phyloP scores from a whole-genome alignment of 1,140 invertebrate genomes.

The Helicoverpa zea region DNA sequence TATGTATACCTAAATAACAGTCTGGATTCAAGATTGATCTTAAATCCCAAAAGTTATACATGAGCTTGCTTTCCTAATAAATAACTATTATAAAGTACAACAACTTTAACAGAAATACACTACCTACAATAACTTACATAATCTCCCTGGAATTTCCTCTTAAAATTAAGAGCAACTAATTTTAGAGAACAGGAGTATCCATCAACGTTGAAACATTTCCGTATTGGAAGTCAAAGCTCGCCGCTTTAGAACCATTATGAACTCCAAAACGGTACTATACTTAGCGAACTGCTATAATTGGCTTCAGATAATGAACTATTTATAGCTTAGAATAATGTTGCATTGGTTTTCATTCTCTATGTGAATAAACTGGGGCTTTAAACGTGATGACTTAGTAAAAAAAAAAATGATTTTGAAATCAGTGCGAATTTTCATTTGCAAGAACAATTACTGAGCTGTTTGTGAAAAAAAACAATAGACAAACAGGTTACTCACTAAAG shows the following conservation, averaged over 20 bases:
- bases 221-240: not conserved
- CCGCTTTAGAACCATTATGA: not conserved
- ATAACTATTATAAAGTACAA: not conserved
- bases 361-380: no score
- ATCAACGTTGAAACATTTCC: constrained; percentile 14
- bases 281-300: not conserved
- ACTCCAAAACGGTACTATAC: not conserved
- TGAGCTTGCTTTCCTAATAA: not conserved
- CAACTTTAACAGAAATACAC: not conserved
- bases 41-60: no score
- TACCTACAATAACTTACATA: not conserved
- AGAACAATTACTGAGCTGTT: no score
- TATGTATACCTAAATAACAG: no score
- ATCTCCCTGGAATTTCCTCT: not conserved
- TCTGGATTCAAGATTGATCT: no score
- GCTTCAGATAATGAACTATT: not conserved
- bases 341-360: no score
- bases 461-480: no score
- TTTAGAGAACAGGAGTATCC: constrained; percentile 7
- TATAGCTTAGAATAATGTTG: not conserved
- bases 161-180: constrained; percentile 21
- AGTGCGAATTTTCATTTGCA: no score
- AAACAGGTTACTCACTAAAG: no score
- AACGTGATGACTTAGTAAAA: no score
- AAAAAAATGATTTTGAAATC: no score